Evolutionary conservation across 2,888 invertebrate species (phyloP).

Genomic region (Andrena marginata): DNA sequence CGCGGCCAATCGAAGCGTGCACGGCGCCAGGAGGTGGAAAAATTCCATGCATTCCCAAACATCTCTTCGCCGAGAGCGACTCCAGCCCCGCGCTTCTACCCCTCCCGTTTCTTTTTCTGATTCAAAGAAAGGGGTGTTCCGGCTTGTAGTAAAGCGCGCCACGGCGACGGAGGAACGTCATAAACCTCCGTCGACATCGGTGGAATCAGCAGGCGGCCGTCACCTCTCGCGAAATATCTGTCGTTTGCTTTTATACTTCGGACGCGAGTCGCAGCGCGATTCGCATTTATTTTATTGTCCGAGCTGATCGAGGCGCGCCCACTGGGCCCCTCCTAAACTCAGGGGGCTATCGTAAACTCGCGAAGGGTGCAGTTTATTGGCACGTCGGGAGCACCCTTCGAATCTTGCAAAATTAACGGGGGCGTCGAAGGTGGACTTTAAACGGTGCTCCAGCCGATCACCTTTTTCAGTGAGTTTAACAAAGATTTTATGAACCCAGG

Average conservation of each 20-base stretch:
- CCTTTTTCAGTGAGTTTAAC: no score
- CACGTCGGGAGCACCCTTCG: not conserved
- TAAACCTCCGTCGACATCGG: slow-evolving; percentile 50
- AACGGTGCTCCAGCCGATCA: not conserved
- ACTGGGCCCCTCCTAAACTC: not conserved
- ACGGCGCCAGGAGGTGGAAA: slow-evolving; percentile 3
- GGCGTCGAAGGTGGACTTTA: not conserved
- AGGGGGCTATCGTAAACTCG: slow-evolving; percentile 28
- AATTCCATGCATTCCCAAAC: slow-evolving; percentile 56
- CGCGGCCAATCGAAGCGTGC: not conserved
- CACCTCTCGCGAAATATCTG: slow-evolving; percentile 33
- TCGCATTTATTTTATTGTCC: slow-evolving; percentile 55
- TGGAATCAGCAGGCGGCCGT: slow-evolving; percentile 45
- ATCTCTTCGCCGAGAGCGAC: not conserved
- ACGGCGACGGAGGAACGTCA: not conserved
- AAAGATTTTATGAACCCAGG: no score
- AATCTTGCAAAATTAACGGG: slow-evolving; percentile 18
- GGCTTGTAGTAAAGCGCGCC: slow-evolving; percentile 6
- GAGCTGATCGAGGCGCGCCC: slow-evolving; percentile 16
- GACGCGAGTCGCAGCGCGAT: slow-evolving; percentile 47
- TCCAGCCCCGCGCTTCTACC: not conserved
- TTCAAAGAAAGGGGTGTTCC: slow-evolving; percentile 8
- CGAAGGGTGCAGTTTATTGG: slow-evolving; percentile 21
- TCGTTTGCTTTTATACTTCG: slow-evolving; percentile 51
- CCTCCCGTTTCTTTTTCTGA: slow-evolving; percentile 15